Evolutionary conservation across 2,888 invertebrate genomes (phyloP).

Genomic region (Aphidoletes aphidimyza): DNA sequence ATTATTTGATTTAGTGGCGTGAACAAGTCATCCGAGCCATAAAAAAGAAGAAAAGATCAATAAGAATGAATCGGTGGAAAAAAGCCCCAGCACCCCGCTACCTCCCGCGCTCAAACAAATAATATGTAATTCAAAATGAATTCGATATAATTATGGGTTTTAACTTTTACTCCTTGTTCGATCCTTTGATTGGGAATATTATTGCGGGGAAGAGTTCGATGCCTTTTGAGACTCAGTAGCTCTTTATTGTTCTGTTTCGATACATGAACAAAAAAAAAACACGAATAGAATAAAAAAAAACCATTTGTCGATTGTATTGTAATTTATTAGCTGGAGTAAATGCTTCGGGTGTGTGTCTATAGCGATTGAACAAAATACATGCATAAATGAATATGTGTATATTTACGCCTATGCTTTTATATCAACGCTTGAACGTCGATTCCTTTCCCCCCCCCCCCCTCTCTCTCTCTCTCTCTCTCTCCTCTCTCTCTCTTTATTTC

Average conservation of each 20-base stretch:
- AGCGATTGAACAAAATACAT: not conserved
- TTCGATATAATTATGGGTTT: constrained; percentile 17
- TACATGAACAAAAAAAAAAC: too few species aligned
- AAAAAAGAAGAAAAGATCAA: not conserved
- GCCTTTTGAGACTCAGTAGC: not conserved
- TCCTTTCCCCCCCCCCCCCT: not conserved
- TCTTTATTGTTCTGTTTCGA: not conserved
- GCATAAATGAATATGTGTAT: not conserved
- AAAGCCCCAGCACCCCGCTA: too few species aligned
- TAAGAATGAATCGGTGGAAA: too few species aligned
- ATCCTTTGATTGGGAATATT: constrained; percentile 20
- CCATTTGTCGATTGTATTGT: not conserved
- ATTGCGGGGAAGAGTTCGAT: not conserved
- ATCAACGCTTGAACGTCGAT: not conserved
- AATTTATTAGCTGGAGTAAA: not conserved
- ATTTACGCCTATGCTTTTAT: not conserved
- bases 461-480: not conserved
- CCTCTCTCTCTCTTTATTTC: too few species aligned
- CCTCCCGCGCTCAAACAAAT: constrained; percentile 21
- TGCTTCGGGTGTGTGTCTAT: too few species aligned
- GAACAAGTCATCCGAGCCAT: not conserved
- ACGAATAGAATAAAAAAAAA: too few species aligned
- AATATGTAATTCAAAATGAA: not conserved
- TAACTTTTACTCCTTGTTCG: constrained; percentile 16
- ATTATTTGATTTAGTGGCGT: too few species aligned